phyloP scores from a whole-genome alignment of 2,797 vertebrate species.

The Synaphobranchus kaupii region DNA sequence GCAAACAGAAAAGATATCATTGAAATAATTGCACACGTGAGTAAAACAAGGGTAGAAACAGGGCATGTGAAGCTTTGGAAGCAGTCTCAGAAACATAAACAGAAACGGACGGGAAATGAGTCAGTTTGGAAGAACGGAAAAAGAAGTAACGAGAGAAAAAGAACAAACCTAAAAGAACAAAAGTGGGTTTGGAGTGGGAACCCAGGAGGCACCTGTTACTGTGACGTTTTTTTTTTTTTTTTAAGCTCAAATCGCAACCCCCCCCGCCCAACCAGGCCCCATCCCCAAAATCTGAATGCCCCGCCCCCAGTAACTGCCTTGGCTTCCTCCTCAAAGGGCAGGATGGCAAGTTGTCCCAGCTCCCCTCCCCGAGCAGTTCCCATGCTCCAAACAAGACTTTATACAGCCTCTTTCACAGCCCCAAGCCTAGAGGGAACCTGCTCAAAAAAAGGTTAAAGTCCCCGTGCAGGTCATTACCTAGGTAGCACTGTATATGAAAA shows the following conservation, averaged over 20 bases:
- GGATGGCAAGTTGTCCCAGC: constrained; percentile 43
- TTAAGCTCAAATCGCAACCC: constrained; percentile 36
- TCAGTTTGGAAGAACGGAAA: constrained; percentile 82
- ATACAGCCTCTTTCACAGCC: constrained; percentile 41
- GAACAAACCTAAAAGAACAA: constrained; percentile 71
- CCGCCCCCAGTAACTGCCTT: constrained; percentile 37
- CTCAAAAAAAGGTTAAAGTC: constrained; percentile 64
- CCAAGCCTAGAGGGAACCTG: constrained; percentile 61
- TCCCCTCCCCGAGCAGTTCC: constrained; percentile 68
- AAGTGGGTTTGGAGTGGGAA: constrained; percentile 82
- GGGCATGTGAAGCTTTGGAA: constrained; percentile 95
- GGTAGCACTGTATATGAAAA: not conserved
- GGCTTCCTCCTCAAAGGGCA: constrained; percentile 34
- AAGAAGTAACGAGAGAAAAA: constrained; percentile 84
- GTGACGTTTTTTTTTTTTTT: constrained; percentile 54
- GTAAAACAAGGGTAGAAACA: constrained; percentile 78
- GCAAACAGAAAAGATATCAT: constrained; percentile 81
- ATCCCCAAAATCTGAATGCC: constrained; percentile 45
- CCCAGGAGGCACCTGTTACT: constrained; percentile 83
- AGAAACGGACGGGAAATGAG: constrained; percentile 89
- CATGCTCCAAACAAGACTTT: constrained; percentile 73
- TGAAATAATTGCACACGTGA: constrained; percentile 95
- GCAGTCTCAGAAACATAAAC: constrained; percentile 93
- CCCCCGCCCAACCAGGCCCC: constrained; percentile 34
- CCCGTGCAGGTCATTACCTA: not conserved